Percentiles rank a stretch among this genome's conserved stretches.
These are phyloP conservation scores for Camponotus vicinus DNA, from an alignment of 1,140 invertebrate genomes.

Conservation along the genomic window DNA sequence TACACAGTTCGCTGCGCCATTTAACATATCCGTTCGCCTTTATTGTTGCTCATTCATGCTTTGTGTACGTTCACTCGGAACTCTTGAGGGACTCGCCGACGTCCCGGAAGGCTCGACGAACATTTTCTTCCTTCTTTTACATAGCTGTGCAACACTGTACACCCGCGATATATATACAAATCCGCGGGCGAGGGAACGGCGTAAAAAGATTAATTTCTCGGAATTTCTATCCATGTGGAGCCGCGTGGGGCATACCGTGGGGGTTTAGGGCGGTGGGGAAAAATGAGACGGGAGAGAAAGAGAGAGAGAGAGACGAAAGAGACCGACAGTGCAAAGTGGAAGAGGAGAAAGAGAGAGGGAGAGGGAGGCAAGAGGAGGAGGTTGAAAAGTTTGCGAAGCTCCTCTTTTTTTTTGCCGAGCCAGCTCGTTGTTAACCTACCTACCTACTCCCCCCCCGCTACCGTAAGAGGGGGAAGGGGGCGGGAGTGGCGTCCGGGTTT, in stretches of 20 bases:
- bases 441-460: background rate
- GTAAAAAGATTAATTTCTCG: conserved; percentile 82
- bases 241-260: conserved; percentile 10
- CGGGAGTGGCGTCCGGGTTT: conserved; percentile 50
- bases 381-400: conserved; percentile 65
- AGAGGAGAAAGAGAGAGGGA: conserved; percentile 9
- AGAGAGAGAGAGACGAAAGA: conserved; percentile 45
- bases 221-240: conserved; percentile 72
- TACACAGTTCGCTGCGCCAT: conserved; percentile 59
- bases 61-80: conserved; percentile 47
- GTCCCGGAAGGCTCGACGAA: conserved; percentile 37
- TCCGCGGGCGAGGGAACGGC: conserved; percentile 19
- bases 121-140: conserved; percentile 33
- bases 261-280: conserved; percentile 40
- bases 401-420: conserved; percentile 51
- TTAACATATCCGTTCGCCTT: conserved; percentile 53
- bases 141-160: conserved; percentile 28
- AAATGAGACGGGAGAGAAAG: conserved; percentile 25
- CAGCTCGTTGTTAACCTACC: conserved; percentile 61
- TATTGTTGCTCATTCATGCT: conserved; percentile 58
- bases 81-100: conserved; percentile 44
- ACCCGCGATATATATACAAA: conserved; percentile 44
- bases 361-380: background rate
- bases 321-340: conserved; percentile 12
- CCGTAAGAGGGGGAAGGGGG: background rate